Conservation (phyloP, 1,140 invertebrate genomes). For the Drosophila paulistorum region DNA sequence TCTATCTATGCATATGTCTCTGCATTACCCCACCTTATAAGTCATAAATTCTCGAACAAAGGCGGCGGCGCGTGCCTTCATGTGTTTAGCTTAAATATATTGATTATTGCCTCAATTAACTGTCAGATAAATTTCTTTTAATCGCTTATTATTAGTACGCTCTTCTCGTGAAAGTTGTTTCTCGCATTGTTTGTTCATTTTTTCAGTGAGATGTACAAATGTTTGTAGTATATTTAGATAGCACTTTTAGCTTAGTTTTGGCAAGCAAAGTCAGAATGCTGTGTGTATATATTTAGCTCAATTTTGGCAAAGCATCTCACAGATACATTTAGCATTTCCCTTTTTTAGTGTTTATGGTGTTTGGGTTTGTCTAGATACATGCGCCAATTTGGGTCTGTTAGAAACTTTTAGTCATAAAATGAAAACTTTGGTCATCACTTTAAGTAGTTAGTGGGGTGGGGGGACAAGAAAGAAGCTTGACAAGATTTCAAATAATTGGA, state of each 20-base stretch:
- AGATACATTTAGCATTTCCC: constrained; percentile 47
- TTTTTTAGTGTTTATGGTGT: constrained; percentile 40
- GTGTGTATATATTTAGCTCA: constrained; percentile 3
- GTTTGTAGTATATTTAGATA: constrained; percentile 8
- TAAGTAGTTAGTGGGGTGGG: not conserved
- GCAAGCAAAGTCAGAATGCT: not conserved
- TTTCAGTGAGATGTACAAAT: constrained; percentile 6
- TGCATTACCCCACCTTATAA: constrained; percentile 31
- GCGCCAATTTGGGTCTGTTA: constrained; percentile 17
- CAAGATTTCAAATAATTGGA: not conserved
- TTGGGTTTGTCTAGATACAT: constrained; percentile 12
- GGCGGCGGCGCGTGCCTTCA: constrained; percentile 48
- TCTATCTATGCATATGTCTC: not conserved
- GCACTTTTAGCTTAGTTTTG: constrained; percentile 35
- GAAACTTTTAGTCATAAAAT: not conserved
- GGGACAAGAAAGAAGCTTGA: not conserved
- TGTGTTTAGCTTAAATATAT: constrained; percentile 31
- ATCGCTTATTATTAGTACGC: constrained; percentile 56
- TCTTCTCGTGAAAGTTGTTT: not conserved
- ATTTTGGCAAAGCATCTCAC: constrained; percentile 50
- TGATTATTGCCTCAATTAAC: constrained; percentile 52
- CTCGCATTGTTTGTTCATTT: not conserved
- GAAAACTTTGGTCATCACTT: not conserved
- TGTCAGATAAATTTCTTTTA: constrained; percentile 67
- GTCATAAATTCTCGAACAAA: constrained; percentile 61